Conservation (phyloP, 2,113 vertebrate species). For the Ictalurus furcatus region DNA sequence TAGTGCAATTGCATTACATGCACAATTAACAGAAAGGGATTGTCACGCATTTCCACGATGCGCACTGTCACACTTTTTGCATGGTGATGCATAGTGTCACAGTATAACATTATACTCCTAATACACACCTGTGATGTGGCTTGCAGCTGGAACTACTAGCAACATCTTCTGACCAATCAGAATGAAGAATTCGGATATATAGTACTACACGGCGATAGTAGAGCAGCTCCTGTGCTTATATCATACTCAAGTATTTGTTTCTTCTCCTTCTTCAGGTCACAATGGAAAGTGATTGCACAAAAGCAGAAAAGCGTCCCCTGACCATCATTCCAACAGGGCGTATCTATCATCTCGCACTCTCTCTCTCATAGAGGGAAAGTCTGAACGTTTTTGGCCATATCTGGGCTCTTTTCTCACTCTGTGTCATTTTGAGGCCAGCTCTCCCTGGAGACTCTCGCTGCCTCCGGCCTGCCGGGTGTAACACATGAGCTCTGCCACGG, state of each 20-base stretch:
- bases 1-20: neutral
- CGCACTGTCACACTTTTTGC: neutral
- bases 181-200: neutral
- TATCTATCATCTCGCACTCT: slow-evolving; percentile 64
- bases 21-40: neutral
- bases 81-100: neutral
- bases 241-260: neutral
- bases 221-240: slow-evolving; percentile 14
- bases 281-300: slow-evolving; percentile 8
- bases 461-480: slow-evolving; percentile 70
- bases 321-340: slow-evolving; percentile 49
- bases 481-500: slow-evolving; percentile 75
- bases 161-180: neutral
- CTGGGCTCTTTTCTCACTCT: slow-evolving; percentile 74
- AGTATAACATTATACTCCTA: neutral
- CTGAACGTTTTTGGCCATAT: slow-evolving; percentile 69
- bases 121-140: neutral
- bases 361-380: slow-evolving; percentile 61
- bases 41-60: neutral
- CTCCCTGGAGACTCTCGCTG: slow-evolving; percentile 55
- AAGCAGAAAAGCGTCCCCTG: slow-evolving; percentile 24
- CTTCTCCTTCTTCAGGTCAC: slow-evolving; percentile 28
- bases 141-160: neutral
- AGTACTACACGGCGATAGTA: neutral
- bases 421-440: slow-evolving; percentile 70